A percentile compares a stretch with the other conserved stretches of the same genome.
Evolutionary conservation across 2,113 vertebrate genomes (phyloP).

Genomic region (Laticauda laticaudata): DNA sequence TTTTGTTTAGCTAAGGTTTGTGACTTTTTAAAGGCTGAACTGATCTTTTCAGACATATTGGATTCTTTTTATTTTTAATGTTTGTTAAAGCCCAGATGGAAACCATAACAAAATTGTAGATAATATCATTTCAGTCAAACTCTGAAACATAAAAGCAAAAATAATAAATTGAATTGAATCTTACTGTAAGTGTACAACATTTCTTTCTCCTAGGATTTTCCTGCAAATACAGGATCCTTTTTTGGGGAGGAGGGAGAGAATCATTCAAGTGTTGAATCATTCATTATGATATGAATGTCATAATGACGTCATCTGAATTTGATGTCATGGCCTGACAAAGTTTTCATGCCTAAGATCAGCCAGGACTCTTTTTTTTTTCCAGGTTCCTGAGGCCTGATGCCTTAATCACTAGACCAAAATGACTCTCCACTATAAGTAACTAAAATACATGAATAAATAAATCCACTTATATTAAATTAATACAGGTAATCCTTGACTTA

Average conservation of each 20-base stretch:
- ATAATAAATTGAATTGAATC: not conserved
- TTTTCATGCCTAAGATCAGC: not conserved
- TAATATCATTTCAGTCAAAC: not conserved
- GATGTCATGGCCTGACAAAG: not conserved
- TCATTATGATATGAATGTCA: not conserved
- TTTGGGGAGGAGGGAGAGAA: accelerated
- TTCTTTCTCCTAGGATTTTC: not conserved
- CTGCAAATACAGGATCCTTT: not conserved
- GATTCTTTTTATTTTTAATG: not conserved
- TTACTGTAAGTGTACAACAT: not conserved
- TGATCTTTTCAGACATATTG: not conserved
- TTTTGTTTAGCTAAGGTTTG: not conserved
- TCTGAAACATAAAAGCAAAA: not conserved
- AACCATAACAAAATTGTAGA: not conserved
- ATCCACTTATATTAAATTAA: not conserved
- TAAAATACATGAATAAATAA: not conserved
- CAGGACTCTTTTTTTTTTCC: not conserved
- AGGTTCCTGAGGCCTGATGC: not conserved
- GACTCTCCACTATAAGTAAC: not conserved
- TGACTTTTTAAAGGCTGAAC: not conserved
- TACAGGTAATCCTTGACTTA: not conserved
- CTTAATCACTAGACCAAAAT: not conserved
- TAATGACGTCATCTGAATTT: not conserved
- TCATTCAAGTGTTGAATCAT: not conserved
- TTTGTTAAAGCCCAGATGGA: not conserved